Percentiles rank a stretch among this genome's conserved stretches.
Conservation (phyloP, 2,113 vertebrate species). For the Australoheros scitulus region DNA sequence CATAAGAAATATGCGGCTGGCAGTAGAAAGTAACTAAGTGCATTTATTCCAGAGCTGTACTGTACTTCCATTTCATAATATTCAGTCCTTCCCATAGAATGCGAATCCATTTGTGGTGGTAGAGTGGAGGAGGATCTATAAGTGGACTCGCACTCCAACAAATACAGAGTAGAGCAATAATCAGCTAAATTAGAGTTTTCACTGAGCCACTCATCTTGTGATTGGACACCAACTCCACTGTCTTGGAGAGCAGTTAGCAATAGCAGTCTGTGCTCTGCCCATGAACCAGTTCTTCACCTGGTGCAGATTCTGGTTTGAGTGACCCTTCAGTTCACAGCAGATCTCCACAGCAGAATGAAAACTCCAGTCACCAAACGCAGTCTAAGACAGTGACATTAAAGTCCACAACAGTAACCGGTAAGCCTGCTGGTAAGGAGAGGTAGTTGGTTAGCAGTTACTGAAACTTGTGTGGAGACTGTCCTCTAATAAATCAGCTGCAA, state of each 20-base stretch:
- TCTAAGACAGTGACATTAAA: neutral
- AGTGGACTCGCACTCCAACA: neutral
- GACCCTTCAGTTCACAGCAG: neutral
- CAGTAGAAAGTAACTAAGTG: neutral
- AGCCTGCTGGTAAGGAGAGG: neutral
- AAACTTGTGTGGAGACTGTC: neutral
- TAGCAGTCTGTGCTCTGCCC: neutral
- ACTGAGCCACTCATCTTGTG: neutral
- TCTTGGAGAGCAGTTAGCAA: neutral
- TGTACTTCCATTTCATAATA: neutral
- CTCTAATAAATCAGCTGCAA: neutral
- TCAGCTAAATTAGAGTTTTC: neutral
- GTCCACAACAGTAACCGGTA: rapidly evolving
- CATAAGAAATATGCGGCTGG: neutral
- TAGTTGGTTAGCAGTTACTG: neutral
- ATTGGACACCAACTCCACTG: neutral
- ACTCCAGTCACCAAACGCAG: neutral
- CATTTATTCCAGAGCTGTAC: neutral
- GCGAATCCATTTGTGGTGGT: neutral
- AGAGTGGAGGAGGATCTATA: neutral
- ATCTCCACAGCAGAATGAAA: neutral
- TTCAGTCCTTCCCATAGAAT: neutral
- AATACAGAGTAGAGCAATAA: neutral
- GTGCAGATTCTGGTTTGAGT: neutral
- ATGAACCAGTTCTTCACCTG: neutral